phyloP scores from a whole-genome alignment of 2,113 vertebrate genomes.

The Aptenodytes forsteri region DNA sequence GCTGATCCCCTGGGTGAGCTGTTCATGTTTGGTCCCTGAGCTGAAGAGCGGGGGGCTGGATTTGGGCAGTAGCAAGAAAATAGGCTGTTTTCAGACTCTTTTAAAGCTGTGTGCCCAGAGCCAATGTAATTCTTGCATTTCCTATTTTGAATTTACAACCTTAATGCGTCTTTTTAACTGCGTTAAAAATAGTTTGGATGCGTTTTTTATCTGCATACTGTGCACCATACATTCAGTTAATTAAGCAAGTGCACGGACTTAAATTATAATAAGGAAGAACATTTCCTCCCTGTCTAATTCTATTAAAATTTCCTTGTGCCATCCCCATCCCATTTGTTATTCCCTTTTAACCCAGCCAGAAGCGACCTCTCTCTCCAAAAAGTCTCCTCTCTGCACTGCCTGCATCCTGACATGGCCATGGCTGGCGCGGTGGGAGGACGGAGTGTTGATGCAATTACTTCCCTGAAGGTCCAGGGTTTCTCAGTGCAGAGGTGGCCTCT shows the following conservation, averaged over 20 bases:
- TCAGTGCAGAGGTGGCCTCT: background rate
- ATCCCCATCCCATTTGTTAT: background rate
- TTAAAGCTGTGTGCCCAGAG: background rate
- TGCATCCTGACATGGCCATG: background rate
- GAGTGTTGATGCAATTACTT: background rate
- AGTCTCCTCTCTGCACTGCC: background rate
- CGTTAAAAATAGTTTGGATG: conserved; percentile 41
- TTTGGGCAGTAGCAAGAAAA: background rate
- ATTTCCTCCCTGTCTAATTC: background rate
- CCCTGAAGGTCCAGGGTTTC: background rate
- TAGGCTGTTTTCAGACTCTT: background rate
- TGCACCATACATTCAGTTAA: conserved; percentile 16
- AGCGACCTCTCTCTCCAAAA: background rate
- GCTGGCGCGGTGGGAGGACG: fast-evolving
- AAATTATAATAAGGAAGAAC: background rate
- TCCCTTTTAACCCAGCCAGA: background rate
- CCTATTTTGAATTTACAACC: background rate
- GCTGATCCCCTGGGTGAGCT: background rate
- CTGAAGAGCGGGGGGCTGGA: background rate
- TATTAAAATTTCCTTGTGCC: background rate
- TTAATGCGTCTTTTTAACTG: background rate
- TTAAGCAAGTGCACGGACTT: background rate
- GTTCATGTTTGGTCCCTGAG: background rate
- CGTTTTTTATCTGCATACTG: background rate
- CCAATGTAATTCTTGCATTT: background rate